Evolutionary conservation across 2,888 invertebrate species (phyloP), one percentile per base, ranked within the genome.

Genomic region (Hyppa rectilinea): DNA sequence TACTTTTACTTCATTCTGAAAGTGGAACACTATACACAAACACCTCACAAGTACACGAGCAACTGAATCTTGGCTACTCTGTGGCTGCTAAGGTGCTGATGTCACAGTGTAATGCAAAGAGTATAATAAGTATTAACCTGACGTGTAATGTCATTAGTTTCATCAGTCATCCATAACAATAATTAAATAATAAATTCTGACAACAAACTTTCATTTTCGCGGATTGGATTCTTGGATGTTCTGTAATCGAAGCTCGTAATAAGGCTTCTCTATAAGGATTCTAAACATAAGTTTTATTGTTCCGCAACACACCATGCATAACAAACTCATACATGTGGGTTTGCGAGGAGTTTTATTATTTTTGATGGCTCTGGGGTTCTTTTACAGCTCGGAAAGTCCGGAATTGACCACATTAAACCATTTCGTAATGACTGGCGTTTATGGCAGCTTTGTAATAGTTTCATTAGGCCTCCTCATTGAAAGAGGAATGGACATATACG

Each of bases 381-480:
- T 88, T 61, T 88, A 79, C 59, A 88, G 85, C 66, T 92, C 93
- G 2, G 93, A 92, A 72, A 69, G 76, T 66, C 53, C 60, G 1
- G 67, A 89, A 26, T 70, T 91, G 60, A 75, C 79, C 20, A 74
- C 85, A 1, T 67, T 84, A 2, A 72, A 78, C 34, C 86, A 85
- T 60, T 94, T 92, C 59, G 26, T 91, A 3, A 89, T 90, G 77
- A 83, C 87, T 1, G 94, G 93, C 38, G 83, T 91, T 0, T 92
- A 87, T 31, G 93, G 93, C 4, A 80, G 89, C 20, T 90, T 87
- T 58, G 49, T 85, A 1, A 69, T 91, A 2, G 64, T 92, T 3
- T 84, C 87, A 1, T 67, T 93, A 1, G 94, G 93, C 1, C 87
- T 94, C 31, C 75, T 93, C 5, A 45, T 93, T 3, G 92, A 94